These are phyloP conservation scores for Brenthis hecate DNA, from an alignment of 2,888 invertebrate genomes.

Conservation along the genomic window DNA sequence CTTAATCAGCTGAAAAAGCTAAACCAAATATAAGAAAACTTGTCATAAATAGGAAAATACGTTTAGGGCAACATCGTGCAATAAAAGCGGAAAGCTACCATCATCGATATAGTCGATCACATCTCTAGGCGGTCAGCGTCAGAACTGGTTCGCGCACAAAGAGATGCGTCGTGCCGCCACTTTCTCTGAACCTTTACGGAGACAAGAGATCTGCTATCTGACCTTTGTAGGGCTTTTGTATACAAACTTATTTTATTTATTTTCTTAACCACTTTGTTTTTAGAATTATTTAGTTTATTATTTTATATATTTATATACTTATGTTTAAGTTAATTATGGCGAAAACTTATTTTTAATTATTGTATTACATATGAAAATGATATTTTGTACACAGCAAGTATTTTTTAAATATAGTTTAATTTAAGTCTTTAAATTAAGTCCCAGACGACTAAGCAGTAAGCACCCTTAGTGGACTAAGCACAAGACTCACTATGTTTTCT, in stretches of 20 bases:
- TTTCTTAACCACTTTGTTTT: not conserved
- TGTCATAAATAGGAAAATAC: not conserved
- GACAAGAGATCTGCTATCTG: slow-evolving; percentile 58
- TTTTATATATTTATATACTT: not conserved
- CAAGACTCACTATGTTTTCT: no score
- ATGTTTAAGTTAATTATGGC: not conserved
- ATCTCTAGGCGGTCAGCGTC: slow-evolving; percentile 36
- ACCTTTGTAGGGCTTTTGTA: slow-evolving; percentile 49
- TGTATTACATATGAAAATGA: no score
- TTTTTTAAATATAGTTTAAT: no score
- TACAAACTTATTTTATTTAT: slow-evolving; percentile 9
- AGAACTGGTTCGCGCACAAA: slow-evolving; percentile 50
- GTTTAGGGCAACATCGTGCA: not conserved
- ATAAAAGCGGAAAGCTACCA: slow-evolving; percentile 17
- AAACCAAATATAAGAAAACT: no score
- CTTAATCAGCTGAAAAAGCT: no score
- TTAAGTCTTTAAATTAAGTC: no score
- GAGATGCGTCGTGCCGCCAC: slow-evolving; percentile 61
- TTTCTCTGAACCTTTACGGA: slow-evolving; percentile 73
- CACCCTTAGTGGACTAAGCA: no score
- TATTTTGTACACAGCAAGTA: no score
- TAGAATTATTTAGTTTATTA: not conserved
- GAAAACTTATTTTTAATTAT: no score
- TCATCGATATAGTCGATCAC: slow-evolving; percentile 25
- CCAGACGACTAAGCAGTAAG: no score